Evolutionary conservation across 1,140 invertebrate genomes (phyloP), one percentile per base, ranked within the genome.

Genomic region (Drosophila kikkawai): DNA sequence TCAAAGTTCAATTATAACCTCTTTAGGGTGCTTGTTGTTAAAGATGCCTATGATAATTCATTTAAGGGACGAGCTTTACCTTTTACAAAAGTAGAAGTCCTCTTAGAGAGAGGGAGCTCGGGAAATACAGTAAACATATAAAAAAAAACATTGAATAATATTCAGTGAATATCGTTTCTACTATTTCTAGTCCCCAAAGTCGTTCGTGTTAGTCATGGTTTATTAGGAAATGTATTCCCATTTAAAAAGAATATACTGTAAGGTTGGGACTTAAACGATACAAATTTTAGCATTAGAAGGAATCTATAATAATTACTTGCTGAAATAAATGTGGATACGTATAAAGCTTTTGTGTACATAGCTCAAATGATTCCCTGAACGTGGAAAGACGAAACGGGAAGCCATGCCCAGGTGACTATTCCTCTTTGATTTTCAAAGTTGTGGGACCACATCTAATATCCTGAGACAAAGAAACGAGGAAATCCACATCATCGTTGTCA

Each of bases 401-500:
- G 42, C 22, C 34, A 45, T 9, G 7, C 34, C 36, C 12, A 45
- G 42, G 44, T 50, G 5, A 51, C 34, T 37, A 9, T 26, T 11
- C 36, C 34, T 32, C 32, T 50, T 48, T 22, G 12, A 39, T 37
- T 71, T 71, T 56, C 15, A 53, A 22, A 15, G 32, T 11, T 26
- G 53, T 11, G 26, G 42, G 12, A 29, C 64, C 75, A 55, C 65
- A 79, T 70, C 74, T 75, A 85, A 85, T 75, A 81, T 71, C 69
- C 66, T 85, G 75, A 45, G 50, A 53, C 37, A 13, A 42, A 36
- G 26, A 53, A 37, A 17, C 45, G 22, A 19, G 37, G 22, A 17
- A 67, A 60, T 48, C 22, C 58, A 68, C 48, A 17, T 7, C 65
- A 63, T 67, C 78, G 66, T 70, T 47, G 63, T 47, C 74, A 71